Conservation (phyloP, 1,140 invertebrate species). For the Megalonaias nervosa region DNA sequence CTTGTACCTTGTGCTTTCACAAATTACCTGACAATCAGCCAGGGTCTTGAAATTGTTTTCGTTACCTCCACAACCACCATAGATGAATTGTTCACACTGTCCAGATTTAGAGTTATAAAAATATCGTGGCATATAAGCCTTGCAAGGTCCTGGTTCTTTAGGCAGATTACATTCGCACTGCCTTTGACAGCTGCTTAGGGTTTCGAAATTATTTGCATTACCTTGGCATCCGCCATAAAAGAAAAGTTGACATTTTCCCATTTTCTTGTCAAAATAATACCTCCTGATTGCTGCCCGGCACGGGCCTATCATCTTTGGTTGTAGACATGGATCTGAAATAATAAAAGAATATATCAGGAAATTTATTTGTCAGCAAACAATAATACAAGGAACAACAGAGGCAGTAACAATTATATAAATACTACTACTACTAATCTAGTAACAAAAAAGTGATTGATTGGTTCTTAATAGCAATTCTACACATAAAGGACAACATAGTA, state of each 20-base stretch:
- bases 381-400: too few species aligned
- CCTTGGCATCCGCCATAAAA: constrained; percentile 79
- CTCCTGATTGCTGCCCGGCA: constrained; percentile 58
- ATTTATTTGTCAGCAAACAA: neutral
- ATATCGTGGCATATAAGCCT: constrained; percentile 41
- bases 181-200: constrained; percentile 75
- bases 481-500: too few species aligned
- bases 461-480: too few species aligned
- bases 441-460: too few species aligned
- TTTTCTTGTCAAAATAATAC: constrained; percentile 74
- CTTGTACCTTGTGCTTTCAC: constrained; percentile 17
- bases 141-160: neutral
- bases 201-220: constrained; percentile 80
- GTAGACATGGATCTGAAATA: constrained; percentile 20
- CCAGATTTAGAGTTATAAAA: constrained; percentile 53
- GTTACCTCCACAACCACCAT: constrained; percentile 69
- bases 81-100: constrained; percentile 66
- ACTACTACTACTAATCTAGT: too few species aligned
- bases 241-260: constrained; percentile 76
- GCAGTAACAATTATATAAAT: too few species aligned
- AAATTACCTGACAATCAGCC: constrained; percentile 62
- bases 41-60: constrained; percentile 70
- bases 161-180: constrained; percentile 65
- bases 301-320: constrained; percentile 38
- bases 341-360: neutral